Conservation (phyloP, 2,797 vertebrate genomes). For the Chaetophractus vellerosus region DNA sequence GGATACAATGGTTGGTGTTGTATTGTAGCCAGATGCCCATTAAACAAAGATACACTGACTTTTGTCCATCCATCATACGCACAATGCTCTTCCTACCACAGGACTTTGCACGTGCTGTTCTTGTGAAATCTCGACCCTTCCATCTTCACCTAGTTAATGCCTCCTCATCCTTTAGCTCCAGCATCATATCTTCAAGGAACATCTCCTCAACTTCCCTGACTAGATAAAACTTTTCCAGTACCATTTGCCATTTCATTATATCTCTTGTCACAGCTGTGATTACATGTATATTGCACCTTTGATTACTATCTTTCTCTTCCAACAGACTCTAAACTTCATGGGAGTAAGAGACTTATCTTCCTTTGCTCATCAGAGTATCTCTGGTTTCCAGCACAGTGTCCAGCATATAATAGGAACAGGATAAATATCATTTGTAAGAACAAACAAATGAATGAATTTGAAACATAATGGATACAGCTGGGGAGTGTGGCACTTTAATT, state of each 20-base stretch:
- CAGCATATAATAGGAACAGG: not conserved
- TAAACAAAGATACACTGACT: not conserved
- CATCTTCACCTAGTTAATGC: not conserved
- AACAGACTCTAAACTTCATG: not conserved
- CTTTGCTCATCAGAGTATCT: not conserved
- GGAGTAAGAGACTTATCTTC: not conserved
- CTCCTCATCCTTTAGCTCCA: not conserved
- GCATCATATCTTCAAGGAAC: not conserved
- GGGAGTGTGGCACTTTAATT: not conserved
- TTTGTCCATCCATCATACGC: not conserved
- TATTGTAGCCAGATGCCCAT: not conserved
- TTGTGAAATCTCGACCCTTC: not conserved
- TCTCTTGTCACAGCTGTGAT: not conserved
- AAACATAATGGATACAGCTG: not conserved
- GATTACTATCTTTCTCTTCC: not conserved
- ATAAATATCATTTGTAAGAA: not conserved
- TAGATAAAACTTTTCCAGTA: not conserved
- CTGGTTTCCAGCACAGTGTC: not conserved
- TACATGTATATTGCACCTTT: not conserved
- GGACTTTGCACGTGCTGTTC: not conserved
- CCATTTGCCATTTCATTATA: not conserved
- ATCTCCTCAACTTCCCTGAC: not conserved
- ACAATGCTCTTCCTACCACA: not conserved
- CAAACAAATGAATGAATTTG: not conserved
- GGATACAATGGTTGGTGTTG: not conserved